Conservation (phyloP, 2,888 invertebrate genomes). For the Gymnoscelis rufifasciata region DNA sequence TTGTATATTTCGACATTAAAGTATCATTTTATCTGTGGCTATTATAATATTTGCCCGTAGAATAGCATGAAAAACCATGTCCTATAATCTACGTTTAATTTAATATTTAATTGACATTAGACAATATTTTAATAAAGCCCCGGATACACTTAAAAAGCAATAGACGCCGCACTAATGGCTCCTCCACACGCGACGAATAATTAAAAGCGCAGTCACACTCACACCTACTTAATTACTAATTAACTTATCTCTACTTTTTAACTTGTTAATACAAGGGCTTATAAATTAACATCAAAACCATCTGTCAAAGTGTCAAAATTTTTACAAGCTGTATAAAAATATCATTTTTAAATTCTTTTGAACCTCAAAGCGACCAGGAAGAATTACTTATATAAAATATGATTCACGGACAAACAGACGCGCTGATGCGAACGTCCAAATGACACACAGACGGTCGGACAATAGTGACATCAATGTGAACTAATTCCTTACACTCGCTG, state of each 20-base stretch:
- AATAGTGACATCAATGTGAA: conserved; percentile 62
- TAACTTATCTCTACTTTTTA: conserved; percentile 15
- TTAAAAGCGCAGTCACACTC: conserved; percentile 22
- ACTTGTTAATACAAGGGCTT: conserved; percentile 7
- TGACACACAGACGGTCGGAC: conserved; percentile 46
- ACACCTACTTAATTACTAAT: conserved; percentile 21
- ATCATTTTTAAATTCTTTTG: too few species aligned
- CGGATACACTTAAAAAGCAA: conserved; percentile 18
- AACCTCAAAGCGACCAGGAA: conserved; percentile 12
- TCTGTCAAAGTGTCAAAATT: background rate
- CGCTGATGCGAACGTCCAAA: conserved; percentile 15
- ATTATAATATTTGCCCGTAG: too few species aligned
- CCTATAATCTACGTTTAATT: too few species aligned
- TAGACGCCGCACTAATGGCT: conserved; percentile 15
- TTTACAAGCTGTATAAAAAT: background rate
- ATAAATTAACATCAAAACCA: background rate
- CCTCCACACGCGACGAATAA: conserved; percentile 25
- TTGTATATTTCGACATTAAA: too few species aligned
- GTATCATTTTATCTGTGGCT: too few species aligned
- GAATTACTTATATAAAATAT: conserved; percentile 14
- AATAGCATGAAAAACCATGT: too few species aligned
- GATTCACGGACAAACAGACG: conserved; percentile 21
- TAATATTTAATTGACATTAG: background rate
- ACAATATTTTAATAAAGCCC: background rate
- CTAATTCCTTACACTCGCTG: conserved; percentile 74